phyloP scores from a whole-genome alignment of 2,113 vertebrate genomes.

The Pao palembangensis region DNA sequence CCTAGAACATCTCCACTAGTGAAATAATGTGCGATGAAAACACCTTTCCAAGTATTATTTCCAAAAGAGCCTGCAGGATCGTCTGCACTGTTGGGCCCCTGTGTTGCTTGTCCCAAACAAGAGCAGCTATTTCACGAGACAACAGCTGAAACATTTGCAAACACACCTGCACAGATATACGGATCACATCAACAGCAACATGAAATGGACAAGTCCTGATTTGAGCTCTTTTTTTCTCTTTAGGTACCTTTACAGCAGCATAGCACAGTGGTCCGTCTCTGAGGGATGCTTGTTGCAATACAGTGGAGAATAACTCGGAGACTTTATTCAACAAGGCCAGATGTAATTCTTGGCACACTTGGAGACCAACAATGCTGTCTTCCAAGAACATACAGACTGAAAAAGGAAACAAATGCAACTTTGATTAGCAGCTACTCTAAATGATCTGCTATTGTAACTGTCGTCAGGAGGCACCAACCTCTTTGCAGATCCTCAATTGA shows the following conservation, averaged over 20 bases:
- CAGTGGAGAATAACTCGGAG: constrained; percentile 57
- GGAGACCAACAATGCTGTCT: constrained; percentile 74
- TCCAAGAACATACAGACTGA: constrained; percentile 84
- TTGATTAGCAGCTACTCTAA: not conserved
- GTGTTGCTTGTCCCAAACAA: constrained; percentile 64
- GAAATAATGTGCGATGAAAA: not conserved
- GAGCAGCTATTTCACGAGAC: constrained; percentile 65
- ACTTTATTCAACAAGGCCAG: constrained; percentile 64
- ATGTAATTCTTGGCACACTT: constrained; percentile 67
- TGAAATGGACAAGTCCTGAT: not conserved
- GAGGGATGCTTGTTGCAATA: constrained; percentile 59
- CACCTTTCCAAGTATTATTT: constrained; percentile 77
- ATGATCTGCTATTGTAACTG: not conserved
- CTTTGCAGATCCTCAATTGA: constrained; percentile 67
- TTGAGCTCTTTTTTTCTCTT: not conserved
- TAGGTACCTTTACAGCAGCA: constrained; percentile 78
- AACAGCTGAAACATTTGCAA: constrained; percentile 83
- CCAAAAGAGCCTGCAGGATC: constrained; percentile 78
- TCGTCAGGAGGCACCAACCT: constrained; percentile 53
- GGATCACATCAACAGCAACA: not conserved
- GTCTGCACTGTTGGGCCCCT: constrained; percentile 50
- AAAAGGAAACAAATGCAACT: not conserved
- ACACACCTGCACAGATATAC: constrained; percentile 74
- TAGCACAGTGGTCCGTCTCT: constrained; percentile 64
- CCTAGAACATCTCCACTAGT: not conserved